Evolutionary conservation across 2,888 invertebrate species (phyloP).

Genomic region (Polyommatus icarus): DNA sequence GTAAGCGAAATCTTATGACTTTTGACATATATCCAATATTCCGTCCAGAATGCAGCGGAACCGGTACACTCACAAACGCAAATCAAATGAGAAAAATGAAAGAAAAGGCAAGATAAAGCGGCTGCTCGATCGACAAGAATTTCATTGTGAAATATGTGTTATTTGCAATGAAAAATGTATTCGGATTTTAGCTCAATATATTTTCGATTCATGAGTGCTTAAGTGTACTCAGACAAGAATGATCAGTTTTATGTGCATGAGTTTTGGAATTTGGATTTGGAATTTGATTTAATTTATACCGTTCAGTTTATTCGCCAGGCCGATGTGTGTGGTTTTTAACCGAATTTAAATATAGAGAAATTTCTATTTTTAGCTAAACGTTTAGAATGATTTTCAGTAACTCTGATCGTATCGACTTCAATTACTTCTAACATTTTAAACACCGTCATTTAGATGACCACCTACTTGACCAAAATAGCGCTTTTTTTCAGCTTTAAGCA

Average conservation of each 20-base stretch:
- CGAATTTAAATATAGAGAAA: not conserved
- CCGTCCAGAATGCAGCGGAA: constrained; percentile 59
- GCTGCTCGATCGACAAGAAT: constrained; percentile 65
- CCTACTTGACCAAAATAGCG: no score
- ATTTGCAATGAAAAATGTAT: constrained; percentile 67
- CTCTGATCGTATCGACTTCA: no score
- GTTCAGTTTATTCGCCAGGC: not conserved
- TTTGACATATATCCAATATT: constrained; percentile 73
- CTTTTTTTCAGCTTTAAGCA: no score
- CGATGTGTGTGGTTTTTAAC: not conserved
- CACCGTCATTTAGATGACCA: no score
- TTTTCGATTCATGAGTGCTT: constrained; percentile 38
- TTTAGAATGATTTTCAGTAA: no score
- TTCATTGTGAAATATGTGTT: constrained; percentile 70
- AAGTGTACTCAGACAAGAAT: constrained; percentile 35
- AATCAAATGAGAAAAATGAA: constrained; percentile 65
- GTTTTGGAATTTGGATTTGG: constrained; percentile 15
- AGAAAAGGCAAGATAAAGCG: constrained; percentile 65
- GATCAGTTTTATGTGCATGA: constrained; percentile 20
- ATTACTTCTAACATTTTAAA: no score
- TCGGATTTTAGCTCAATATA: constrained; percentile 61
- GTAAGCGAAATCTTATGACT: constrained; percentile 57
- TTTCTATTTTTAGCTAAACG: not conserved
- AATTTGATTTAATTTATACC: constrained; percentile 11
- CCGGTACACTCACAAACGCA: constrained; percentile 68